Evolutionary conservation across 2,888 invertebrate genomes (phyloP), one percentile per base, ranked within the genome.

Genomic region (Argyra leucocephala): DNA sequence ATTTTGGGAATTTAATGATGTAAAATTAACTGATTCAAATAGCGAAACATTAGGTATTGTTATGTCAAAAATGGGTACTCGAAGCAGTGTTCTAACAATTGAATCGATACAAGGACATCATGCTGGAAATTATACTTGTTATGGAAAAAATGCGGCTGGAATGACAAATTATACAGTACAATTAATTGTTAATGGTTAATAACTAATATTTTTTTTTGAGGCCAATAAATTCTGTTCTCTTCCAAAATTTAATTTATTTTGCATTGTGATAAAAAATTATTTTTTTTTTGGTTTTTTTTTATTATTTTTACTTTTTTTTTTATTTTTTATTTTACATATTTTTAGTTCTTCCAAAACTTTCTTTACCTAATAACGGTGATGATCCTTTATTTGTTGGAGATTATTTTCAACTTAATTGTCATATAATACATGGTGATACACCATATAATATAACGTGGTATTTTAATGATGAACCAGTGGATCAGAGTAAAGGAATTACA

Each of bases 371-470:
- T 23, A 23, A 18, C 12, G 88, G 87, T 76, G 85, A 86, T 74
- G 84, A 84, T 74, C 83, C 85, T 67, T 81, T 84, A 65, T 85
- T 83, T 75, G 81, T 84, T 73, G 85, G 85, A 69, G 85, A 85
- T 74, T 84, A 84, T 69, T 84, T 85, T 72, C 85, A 85, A 74
- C 80, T 85, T 36, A 71, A 71, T 71, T 90, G 90, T 79, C 86
- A 86, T 63, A 85, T 88, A 70, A 83, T 87, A 70, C 86, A 88
- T 76, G 91, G 93, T 70, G 92, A 93, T 81, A 83, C 88, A 69
- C 93, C 93, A 37, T 84, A 90, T 72, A 85, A 84, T 72, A 87
- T 93, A 66, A 83, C 83, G 66, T 93, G 93, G 93, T 84, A 84
- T 73, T 85, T 89, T 76, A 86, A 90, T 69, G 76, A 74, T 65